These are phyloP conservation scores for Pogoniulus pusillus DNA, from an alignment of 2,797 vertebrate genomes.

Conservation along the genomic window DNA sequence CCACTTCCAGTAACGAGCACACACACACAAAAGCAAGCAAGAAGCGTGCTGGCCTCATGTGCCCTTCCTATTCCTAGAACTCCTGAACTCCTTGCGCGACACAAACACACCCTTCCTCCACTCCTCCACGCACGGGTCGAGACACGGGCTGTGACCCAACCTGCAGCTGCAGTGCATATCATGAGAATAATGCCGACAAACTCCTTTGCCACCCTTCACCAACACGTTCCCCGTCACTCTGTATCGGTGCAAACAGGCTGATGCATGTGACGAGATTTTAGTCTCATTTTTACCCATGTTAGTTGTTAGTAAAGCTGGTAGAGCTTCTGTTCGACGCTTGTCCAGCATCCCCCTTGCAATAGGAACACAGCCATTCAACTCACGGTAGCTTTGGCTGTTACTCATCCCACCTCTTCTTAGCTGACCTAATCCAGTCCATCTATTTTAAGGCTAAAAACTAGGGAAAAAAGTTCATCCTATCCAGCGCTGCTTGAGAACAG, in stretches of 20 bases:
- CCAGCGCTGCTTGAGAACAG: background rate
- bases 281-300: background rate
- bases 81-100: background rate
- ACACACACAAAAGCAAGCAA: background rate
- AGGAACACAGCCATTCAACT: accelerated
- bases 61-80: background rate
- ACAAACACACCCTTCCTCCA: background rate
- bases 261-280: background rate
- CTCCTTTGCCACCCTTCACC: background rate
- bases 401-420: background rate
- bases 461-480: background rate
- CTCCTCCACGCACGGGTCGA: background rate
- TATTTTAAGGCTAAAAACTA: background rate
- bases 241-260: background rate
- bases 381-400: background rate
- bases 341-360: background rate
- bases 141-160: background rate
- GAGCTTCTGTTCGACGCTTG: background rate
- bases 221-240: background rate
- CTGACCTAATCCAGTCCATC: background rate
- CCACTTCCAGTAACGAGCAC: background rate
- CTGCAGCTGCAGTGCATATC: background rate
- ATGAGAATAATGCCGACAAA: background rate
- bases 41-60: background rate
- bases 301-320: background rate